These are phyloP conservation scores for Melanotaenia trifasciata DNA, from an alignment of 2,797 vertebrate species.

Conservation along the genomic window DNA sequence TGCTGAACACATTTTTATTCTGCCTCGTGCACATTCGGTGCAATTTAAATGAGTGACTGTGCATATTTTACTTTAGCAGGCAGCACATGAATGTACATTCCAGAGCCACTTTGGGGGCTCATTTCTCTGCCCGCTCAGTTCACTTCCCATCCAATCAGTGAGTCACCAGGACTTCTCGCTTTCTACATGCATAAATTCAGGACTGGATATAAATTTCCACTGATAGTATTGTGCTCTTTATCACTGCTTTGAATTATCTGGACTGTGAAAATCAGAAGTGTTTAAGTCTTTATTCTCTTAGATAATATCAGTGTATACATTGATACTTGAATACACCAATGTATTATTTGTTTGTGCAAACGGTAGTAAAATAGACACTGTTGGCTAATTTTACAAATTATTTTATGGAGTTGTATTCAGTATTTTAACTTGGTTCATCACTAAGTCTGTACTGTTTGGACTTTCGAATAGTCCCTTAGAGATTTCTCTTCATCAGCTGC, in stretches of 20 bases:
- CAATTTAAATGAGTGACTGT: conserved; percentile 62
- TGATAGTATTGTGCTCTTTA: conserved; percentile 42
- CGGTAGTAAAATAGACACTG: conserved; percentile 37
- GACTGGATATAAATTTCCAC: conserved; percentile 44
- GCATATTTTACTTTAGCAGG: conserved; percentile 70
- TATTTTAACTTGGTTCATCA: conserved; percentile 35
- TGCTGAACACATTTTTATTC: conserved; percentile 38
- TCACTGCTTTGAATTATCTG: conserved; percentile 28
- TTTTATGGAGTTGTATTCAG: conserved; percentile 44
- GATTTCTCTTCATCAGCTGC: conserved; percentile 46
- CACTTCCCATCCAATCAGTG: conserved; percentile 52
- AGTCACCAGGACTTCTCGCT: conserved; percentile 48
- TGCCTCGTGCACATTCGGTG: conserved; percentile 52
- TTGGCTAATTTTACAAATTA: conserved; percentile 31
- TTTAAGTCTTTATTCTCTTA: conserved; percentile 32
- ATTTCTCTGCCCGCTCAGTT: conserved; percentile 53
- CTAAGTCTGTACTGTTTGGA: conserved; percentile 16
- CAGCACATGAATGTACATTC: conserved; percentile 77
- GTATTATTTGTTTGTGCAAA: conserved; percentile 40
- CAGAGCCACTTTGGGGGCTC: conserved; percentile 61
- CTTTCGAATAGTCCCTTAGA: conserved; percentile 54
- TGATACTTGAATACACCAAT: conserved; percentile 41
- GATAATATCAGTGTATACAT: conserved; percentile 22
- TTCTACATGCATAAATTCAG: conserved; percentile 61
- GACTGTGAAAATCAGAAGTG: conserved; percentile 30